Evolutionary conservation across 2,797 vertebrate species (phyloP), one percentile per base, ranked within the genome.

Genomic region (Onychomys leucogaster): DNA sequence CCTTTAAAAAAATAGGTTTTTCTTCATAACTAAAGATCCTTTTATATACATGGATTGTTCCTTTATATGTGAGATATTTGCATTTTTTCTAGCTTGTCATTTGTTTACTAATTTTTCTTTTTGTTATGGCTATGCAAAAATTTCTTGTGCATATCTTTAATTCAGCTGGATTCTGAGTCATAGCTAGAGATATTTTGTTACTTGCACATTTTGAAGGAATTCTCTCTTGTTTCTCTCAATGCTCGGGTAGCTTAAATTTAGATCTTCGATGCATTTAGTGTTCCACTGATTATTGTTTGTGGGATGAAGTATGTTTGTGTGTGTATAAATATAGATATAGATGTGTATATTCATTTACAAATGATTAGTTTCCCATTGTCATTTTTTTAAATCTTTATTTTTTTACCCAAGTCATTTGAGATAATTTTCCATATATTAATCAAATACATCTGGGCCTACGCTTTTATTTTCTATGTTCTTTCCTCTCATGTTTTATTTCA

Each of bases 51-150:
- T 43, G 77, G 11, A 55, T 91, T 85, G 61, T 57, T 2, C 1
- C 11, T 94, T 78, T 71, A 76, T 84, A n/a, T 23, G 41, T 49
- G 57, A 89, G 29, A 3, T 84, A 57, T 25, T 83, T 76, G 9
- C 25, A 57, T 52, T 83, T 89, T 89, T 78, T 49, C n/a, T 63
- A 92, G 73, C 89, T 94, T 95, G 5, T 88, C n/a, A 90, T 87
- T 91, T 89, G 5, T 63, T 91, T 41, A 61, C 88, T 81, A 37
- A 88, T 88, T 97, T 96, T 94, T 67, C 57, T 73, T 63, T 91
- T 43, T 3, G 57, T 92, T 90, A 46, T 92, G 55, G 14, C 69
- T 61, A 84, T 85, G 52, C 2, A 89, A 67, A 95, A 52, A 23
- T 37, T 75, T 91, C 49, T 34, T 71, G 55, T 93, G 63, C 46